These are phyloP conservation scores for Sander vitreus DNA, from an alignment of 2,113 vertebrate species.

Conservation along the genomic window DNA sequence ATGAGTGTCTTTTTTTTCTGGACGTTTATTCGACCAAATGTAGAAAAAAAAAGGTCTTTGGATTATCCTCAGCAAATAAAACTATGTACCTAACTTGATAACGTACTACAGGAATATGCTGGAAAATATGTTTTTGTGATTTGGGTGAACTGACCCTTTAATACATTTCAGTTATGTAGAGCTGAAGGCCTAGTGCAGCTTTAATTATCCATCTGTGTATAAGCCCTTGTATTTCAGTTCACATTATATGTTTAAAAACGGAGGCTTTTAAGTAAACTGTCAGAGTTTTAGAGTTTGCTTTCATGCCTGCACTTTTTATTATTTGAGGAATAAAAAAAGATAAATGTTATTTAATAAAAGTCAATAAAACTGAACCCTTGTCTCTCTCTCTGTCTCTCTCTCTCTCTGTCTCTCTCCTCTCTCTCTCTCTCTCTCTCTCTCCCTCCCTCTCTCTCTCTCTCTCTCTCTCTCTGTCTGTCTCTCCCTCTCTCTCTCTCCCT, in stretches of 20 bases:
- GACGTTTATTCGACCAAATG: not conserved
- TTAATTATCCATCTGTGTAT: conserved; percentile 1
- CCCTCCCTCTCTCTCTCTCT: not conserved
- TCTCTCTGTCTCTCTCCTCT: no score
- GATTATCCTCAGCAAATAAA: not conserved
- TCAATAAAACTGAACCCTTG: conserved; percentile 4
- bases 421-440: conserved; percentile 6
- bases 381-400: not conserved
- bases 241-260: conserved; percentile 19
- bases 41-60: not conserved
- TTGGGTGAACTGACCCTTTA: conserved; percentile 25
- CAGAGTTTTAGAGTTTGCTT: conserved; percentile 3
- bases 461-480: not conserved
- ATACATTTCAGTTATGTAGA: not conserved
- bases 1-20: not conserved
- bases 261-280: not conserved
- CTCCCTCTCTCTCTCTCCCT: not conserved
- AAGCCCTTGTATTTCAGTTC: conserved; percentile 25
- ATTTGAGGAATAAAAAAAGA: conserved; percentile 24
- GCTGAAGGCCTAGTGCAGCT: conserved; percentile 39
- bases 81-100: not conserved
- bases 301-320: conserved; percentile 46
- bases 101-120: not conserved
- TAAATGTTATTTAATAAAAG: conserved; percentile 62
- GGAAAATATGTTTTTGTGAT: conserved; percentile 18